These are phyloP conservation scores for Spatulosminthurus flaviceps DNA, from an alignment of 2,888 invertebrate genomes.

Conservation along the genomic window DNA sequence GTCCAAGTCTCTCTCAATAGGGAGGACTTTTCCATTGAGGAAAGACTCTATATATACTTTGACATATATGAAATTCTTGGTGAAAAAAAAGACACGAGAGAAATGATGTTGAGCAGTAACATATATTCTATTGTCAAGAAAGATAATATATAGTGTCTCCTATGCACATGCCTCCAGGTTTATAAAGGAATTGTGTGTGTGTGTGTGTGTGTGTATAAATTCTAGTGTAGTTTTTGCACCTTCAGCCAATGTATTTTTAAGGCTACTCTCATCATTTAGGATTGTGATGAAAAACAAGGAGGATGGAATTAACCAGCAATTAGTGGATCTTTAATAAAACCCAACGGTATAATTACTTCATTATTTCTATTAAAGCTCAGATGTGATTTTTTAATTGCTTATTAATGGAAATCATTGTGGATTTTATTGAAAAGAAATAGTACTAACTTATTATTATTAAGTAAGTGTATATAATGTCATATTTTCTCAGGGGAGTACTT, in stretches of 20 bases:
- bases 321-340: not conserved
- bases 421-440: not conserved
- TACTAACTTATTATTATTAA: not conserved
- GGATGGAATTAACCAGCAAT: slow-evolving; percentile 10
- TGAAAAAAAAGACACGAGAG: too few species aligned
- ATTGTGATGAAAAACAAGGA: slow-evolving; percentile 9
- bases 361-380: not conserved
- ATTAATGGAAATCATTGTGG: not conserved
- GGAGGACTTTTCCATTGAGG: too few species aligned
- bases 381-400: slow-evolving; percentile 8
- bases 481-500: not conserved
- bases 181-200: too few species aligned
- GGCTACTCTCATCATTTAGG: slow-evolving; percentile 9
- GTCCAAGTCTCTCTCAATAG: too few species aligned
- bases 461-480: too few species aligned
- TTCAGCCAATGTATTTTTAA: not conserved
- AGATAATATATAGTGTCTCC: too few species aligned
- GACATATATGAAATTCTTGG: too few species aligned
- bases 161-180: too few species aligned
- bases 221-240: not conserved
- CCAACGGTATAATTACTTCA: not conserved
- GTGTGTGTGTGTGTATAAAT: too few species aligned
- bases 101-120: too few species aligned
- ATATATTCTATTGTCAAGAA: too few species aligned
- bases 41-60: too few species aligned